Conservation (phyloP, 2,888 invertebrate species). For the Leucozona laternaria region DNA sequence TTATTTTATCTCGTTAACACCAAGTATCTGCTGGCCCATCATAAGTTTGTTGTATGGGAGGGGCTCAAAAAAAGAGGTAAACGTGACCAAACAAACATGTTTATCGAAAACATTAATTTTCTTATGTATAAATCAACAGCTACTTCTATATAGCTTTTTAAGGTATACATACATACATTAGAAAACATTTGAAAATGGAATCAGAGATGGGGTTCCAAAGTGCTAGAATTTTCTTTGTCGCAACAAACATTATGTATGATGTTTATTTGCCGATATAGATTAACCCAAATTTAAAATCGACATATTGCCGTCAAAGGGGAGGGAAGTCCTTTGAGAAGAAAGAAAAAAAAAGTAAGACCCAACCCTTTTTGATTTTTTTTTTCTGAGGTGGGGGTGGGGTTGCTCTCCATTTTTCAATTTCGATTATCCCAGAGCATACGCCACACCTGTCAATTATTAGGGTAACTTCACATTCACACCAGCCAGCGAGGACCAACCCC, state of each 20-base stretch:
- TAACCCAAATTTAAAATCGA: slow-evolving; percentile 60
- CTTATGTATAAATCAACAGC: no score
- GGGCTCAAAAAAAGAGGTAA: no score
- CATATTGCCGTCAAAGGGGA: slow-evolving; percentile 42
- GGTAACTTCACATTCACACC: slow-evolving; percentile 59
- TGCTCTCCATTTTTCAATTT: slow-evolving; percentile 71
- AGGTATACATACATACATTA: no score
- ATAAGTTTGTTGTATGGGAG: no score
- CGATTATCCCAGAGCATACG: slow-evolving; percentile 73
- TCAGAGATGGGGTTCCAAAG: neutral
- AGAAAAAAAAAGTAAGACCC: neutral
- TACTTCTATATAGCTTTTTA: no score
- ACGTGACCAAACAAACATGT: no score
- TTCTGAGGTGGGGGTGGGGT: slow-evolving; percentile 21
- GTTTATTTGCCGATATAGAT: slow-evolving; percentile 44
- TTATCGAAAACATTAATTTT: no score
- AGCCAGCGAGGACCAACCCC: neutral
- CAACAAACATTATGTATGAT: neutral
- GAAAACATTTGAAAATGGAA: neutral
- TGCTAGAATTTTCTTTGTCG: neutral
- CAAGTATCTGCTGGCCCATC: no score
- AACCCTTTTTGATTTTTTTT: slow-evolving; percentile 16
- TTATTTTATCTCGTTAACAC: no score
- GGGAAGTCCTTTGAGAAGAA: slow-evolving; percentile 11
- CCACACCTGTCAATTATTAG: slow-evolving; percentile 75